Conservation (phyloP, 1,140 invertebrate genomes). For the Penaeus japonicus region DNA sequence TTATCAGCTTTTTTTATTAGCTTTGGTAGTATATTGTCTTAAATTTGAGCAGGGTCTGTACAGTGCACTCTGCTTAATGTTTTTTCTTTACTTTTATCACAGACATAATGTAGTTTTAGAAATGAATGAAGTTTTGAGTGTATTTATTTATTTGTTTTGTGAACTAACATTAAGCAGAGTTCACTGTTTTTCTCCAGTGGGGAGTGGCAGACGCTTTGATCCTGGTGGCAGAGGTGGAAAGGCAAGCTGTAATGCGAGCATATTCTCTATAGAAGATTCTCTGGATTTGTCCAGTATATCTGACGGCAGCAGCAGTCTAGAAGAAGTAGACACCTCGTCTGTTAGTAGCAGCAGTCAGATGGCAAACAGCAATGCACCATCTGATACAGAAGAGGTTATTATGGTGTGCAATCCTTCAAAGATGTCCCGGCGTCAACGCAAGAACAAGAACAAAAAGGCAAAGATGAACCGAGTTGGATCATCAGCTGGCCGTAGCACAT, state of each 20-base stretch:
- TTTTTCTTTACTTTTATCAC: background rate
- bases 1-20: background rate
- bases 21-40: background rate
- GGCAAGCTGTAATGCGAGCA: background rate
- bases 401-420: background rate
- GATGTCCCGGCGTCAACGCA: constrained; percentile 29
- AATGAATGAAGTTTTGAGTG: background rate
- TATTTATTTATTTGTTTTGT: constrained; percentile 11
- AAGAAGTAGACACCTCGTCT: constrained; percentile 8
- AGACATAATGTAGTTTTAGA: background rate
- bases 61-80: constrained; percentile 54
- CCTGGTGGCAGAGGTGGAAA: constrained; percentile 28
- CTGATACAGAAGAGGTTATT: constrained; percentile 32
- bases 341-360: constrained; percentile 43
- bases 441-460: constrained; percentile 46
- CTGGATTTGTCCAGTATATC: background rate
- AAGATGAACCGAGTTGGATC: background rate
- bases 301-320: constrained; percentile 23
- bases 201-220: constrained; percentile 44
- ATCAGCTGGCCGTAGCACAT: background rate
- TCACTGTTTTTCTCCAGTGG: constrained; percentile 52
- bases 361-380: constrained; percentile 19
- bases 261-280: background rate
- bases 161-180: constrained; percentile 52
- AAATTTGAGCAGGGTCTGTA: constrained; percentile 27